Percentiles rank a stretch among this genome's conserved stretches.
Evolutionary conservation across 2,888 invertebrate genomes (phyloP).

Genomic region (Melikaiella ostensackeni): DNA sequence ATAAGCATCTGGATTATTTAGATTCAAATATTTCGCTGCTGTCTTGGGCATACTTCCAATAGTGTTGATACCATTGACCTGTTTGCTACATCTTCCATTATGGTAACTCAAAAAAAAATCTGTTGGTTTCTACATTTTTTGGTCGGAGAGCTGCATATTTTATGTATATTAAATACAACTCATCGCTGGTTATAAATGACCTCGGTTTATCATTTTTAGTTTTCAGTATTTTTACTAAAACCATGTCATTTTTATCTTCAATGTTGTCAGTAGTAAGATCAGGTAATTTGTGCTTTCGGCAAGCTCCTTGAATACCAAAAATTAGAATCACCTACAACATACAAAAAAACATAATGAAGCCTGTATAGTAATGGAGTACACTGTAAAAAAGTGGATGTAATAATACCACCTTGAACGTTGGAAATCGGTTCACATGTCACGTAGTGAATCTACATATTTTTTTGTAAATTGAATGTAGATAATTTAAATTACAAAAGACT

Average conservation of each 20-base stretch:
- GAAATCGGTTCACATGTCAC: no score
- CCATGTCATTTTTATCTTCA: no score
- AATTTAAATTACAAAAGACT: no score
- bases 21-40: conserved; percentile 46
- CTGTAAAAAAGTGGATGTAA: no score
- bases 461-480: no score
- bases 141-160: not conserved
- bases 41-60: conserved; percentile 45
- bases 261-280: no score
- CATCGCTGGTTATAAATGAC: not conserved
- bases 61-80: conserved; percentile 44
- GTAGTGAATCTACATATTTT: no score
- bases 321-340: not conserved
- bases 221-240: no score
- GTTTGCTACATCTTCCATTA: conserved; percentile 40
- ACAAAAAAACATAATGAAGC: not conserved
- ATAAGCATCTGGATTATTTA: conserved; percentile 45
- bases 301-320: not conserved
- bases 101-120: conserved; percentile 37
- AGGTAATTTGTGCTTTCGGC: not conserved
- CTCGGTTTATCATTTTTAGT: no score
- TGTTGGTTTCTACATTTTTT: not conserved
- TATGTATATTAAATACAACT: not conserved
- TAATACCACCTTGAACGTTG: no score
- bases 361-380: not conserved